Base-by-base conservation (phyloP, 2,888 invertebrate species). In the Beris morrisii region DNA sequence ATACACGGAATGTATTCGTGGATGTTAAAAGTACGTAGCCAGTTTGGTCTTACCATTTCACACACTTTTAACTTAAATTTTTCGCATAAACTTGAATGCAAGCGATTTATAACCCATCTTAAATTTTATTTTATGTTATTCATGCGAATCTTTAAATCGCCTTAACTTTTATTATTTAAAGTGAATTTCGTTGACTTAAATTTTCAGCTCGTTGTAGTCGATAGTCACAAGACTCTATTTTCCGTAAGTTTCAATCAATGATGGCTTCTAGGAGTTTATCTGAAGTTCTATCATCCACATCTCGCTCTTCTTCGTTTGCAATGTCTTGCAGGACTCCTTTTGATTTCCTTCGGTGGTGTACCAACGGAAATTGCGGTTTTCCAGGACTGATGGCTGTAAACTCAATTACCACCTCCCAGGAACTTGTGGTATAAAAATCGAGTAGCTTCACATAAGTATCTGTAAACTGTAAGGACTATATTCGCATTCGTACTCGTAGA, bases 311-410 rank as follows among this genome's bases (percentile, higher is more conserved):
- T 22, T 61, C 15, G 43, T 13, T 43, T 13, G 32, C 50, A 22
- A 13, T n/a, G 50, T 61, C 38, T 32, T 30, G 32, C 48, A 38
- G 31, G 38, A 32, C 38, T 48, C 45, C 54, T 67, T 54, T 68
- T 61, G 68, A 68, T 68, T 65, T 68, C 68, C 65, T 61, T 48
- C 65, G 22, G 32, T 65, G 50, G 61, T 38, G 55, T 64, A 46
- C 61, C 61, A 68, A 50, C 65, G 68, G 68, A 68, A 65, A 68
- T 68, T 68, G 68, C 65, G 68, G 68, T 68, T 68, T 68, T 55
- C 61, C 55, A 65, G 52, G 50, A 59, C 54, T 54, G 53, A 53
- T 64, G 64, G 58, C 61, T 52, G 65, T 50, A 61, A 68, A 65
- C 67, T 67, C 67, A 67, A 67, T 67, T 67, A 67, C 46, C 52